A percentile compares a stretch with the other conserved stretches of the same genome.
These are phyloP conservation scores for Periophthalmodon schlosseri DNA, from an alignment of 2,113 vertebrate genomes.

Conservation along the genomic window DNA sequence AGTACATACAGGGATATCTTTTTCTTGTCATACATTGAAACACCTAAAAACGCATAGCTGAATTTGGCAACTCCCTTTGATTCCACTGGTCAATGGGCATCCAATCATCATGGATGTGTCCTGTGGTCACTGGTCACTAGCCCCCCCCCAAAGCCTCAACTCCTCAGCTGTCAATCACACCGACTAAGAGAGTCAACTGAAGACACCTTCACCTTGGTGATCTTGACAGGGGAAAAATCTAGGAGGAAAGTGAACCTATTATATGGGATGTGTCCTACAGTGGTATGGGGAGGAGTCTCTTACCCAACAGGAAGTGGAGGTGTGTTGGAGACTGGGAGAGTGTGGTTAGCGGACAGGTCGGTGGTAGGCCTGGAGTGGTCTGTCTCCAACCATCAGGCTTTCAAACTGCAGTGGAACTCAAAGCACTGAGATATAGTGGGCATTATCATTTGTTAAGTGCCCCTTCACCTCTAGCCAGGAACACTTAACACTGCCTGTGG, in stretches of 20 bases:
- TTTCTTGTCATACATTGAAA: no score
- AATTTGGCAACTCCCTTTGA: no score
- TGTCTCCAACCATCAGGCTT: constrained; percentile 68
- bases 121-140: no score
- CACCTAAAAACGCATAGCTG: no score
- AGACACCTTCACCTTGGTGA: not conserved
- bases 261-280: constrained; percentile 6
- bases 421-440: constrained; percentile 75
- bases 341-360: constrained; percentile 77
- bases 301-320: constrained; percentile 56
- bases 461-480: constrained; percentile 79
- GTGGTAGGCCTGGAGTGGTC: constrained; percentile 70
- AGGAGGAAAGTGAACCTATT: not conserved
- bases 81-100: constrained; percentile 48
- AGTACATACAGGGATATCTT: no score
- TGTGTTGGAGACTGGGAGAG: constrained; percentile 64
- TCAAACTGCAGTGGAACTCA: constrained; percentile 67
- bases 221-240: not conserved
- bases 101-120: constrained; percentile 1
- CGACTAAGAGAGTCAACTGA: not conserved
- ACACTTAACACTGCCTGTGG: constrained; percentile 84
- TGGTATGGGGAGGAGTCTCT: constrained; percentile 39
- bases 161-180: not conserved
- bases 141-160: not conserved
- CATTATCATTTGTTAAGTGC: constrained; percentile 85